A percentile compares a stretch with the other conserved stretches of the same genome.
Conservation (phyloP, 2,888 invertebrate genomes). For the Cerceris rybyensis region DNA sequence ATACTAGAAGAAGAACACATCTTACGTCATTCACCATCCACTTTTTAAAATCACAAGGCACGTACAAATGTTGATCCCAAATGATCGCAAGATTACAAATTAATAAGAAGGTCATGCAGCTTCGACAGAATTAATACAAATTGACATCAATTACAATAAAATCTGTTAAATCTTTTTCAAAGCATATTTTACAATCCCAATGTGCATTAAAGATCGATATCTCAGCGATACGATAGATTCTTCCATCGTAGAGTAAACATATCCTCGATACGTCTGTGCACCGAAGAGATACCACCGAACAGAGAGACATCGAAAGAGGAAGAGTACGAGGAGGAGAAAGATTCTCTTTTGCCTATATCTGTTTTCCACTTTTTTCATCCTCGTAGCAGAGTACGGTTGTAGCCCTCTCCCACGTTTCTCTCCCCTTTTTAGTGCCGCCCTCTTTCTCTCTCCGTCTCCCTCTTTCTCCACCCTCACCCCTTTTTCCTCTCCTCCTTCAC, state of each 20-base stretch:
- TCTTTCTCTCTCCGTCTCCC: conserved; percentile 52
- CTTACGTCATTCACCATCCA: background rate
- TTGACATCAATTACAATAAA: background rate
- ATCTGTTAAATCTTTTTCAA: conserved; percentile 1
- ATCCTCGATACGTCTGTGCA: conserved; percentile 54
- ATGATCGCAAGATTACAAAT: too few relatives aligned
- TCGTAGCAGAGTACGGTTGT: conserved; percentile 50
- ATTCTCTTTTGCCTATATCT: conserved; percentile 70
- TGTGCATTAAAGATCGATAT: conserved; percentile 61
- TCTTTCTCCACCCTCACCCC: conserved; percentile 21
- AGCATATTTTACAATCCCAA: conserved; percentile 56
- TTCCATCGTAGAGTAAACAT: conserved; percentile 58
- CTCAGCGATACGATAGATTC: conserved; percentile 49
- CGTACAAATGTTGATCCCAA: too few relatives aligned
- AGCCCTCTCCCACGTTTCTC: conserved; percentile 46
- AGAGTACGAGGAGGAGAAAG: conserved; percentile 47
- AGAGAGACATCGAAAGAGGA: conserved; percentile 7
- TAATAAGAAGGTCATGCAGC: too few relatives aligned
- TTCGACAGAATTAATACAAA: background rate
- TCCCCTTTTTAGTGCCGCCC: conserved; percentile 42
- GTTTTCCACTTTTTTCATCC: conserved; percentile 70
- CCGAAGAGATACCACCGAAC: conserved; percentile 45
- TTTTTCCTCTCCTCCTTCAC: conserved; percentile 25
- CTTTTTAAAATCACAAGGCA: conserved; percentile 16
- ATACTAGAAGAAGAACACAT: conserved; percentile 27